Percentiles rank a stretch among this genome's conserved stretches.
Conservation (phyloP, 2,797 vertebrate species). For the Eidolon dupreanum region DNA sequence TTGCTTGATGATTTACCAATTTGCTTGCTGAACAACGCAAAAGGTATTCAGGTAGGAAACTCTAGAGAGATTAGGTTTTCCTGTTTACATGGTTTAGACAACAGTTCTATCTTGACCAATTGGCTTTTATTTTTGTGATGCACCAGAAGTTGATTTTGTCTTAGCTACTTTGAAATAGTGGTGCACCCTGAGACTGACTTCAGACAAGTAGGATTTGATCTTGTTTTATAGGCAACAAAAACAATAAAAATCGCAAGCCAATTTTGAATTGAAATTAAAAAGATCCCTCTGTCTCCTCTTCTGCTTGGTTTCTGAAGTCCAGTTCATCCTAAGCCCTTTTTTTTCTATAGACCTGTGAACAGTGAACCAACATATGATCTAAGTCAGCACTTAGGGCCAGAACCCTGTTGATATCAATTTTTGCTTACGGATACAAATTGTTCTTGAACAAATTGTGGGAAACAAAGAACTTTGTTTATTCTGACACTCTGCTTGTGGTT, state of each 20-base stretch:
- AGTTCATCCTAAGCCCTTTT: not conserved
- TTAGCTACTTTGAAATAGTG: not conserved
- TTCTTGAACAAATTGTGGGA: conserved; percentile 69
- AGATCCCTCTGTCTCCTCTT: not conserved
- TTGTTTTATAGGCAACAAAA: conserved; percentile 44
- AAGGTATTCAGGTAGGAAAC: conserved; percentile 75
- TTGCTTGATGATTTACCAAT: conserved; percentile 65
- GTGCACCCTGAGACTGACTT: not conserved
- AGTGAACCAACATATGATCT: not conserved
- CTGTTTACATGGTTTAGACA: conserved; percentile 79
- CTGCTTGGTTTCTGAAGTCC: not conserved
- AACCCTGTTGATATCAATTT: not conserved
- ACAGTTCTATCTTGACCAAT: conserved; percentile 41
- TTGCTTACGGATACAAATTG: conserved; percentile 67
- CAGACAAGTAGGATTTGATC: not conserved
- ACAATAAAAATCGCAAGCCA: not conserved
- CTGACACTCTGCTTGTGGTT: conserved; percentile 85
- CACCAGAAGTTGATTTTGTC: conserved; percentile 24
- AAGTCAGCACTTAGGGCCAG: conserved; percentile 48
- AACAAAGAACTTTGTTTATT: conserved; percentile 61
- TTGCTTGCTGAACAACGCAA: not conserved
- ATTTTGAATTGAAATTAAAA: conserved; percentile 28
- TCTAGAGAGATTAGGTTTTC: conserved; percentile 79
- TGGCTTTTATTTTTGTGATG: conserved; percentile 49
- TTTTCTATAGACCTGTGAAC: not conserved